A percentile compares a stretch with the other conserved stretches of the same genome.
Evolutionary conservation across 2,888 invertebrate genomes (phyloP).

Genomic region (Baccha elongata): DNA sequence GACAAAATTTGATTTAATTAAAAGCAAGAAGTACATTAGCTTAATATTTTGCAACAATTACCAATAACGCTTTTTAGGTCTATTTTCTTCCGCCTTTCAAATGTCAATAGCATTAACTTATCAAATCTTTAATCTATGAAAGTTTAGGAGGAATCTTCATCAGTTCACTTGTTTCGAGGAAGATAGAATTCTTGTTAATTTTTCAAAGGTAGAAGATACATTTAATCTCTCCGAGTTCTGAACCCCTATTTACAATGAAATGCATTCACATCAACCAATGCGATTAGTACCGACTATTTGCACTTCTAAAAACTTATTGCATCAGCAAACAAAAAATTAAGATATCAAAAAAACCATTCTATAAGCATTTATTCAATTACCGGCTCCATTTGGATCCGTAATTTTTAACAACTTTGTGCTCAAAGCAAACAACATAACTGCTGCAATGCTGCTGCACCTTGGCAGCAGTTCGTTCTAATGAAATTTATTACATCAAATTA

Average conservation of each 20-base stretch:
- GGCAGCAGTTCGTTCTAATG: slow-evolving; percentile 52
- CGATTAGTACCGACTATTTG: slow-evolving; percentile 10
- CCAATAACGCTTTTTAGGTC: no score
- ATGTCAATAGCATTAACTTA: no score
- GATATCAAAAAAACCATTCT: slow-evolving; percentile 60
- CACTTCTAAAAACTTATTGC: slow-evolving; percentile 1
- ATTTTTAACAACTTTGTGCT: slow-evolving; percentile 62
- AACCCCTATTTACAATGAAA: no score
- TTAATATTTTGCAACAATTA: no score
- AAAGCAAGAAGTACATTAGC: no score
- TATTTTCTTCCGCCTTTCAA: no score
- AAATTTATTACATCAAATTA: slow-evolving; percentile 72
- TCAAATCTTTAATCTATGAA: not conserved
- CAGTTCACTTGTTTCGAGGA: not conserved
- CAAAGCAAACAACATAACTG: slow-evolving; percentile 23
- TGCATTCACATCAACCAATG: not conserved
- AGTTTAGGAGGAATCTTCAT: not conserved
- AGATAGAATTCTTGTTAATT: no score
- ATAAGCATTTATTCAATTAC: slow-evolving; percentile 61
- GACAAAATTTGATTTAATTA: no score
- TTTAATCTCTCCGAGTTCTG: no score
- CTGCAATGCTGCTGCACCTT: not conserved
- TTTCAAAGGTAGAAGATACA: no score
- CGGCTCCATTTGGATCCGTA: slow-evolving; percentile 35
- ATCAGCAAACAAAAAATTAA: slow-evolving; percentile 35